Evolutionary conservation across 2,888 invertebrate genomes (phyloP), one percentile per base, ranked within the genome.

Genomic region (Sussaba pulchella): DNA sequence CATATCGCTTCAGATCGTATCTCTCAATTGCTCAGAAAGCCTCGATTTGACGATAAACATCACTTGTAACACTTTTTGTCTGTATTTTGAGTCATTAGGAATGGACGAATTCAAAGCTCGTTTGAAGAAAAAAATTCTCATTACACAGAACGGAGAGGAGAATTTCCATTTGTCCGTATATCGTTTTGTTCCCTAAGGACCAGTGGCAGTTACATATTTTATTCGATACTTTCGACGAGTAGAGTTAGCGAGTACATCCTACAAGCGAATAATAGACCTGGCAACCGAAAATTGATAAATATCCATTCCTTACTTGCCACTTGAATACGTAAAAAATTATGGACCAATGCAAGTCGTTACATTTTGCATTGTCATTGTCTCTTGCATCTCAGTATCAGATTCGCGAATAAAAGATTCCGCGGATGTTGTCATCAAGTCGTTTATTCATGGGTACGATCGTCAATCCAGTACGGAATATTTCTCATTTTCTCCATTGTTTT

Each of bases 401-500:
- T 2, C n/a, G 12, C 1, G 3, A 2, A 31, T 19, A 12, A 19
- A 21, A 19, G 10, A 50, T 66, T 12, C n/a, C 6, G 6, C 21
- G 31, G 12, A 43, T 47, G 12, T 8, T 24, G 21, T 8, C 52
- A 19, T n/a, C 39, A 21, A 52, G 19, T 39, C n/a, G 19, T 66
- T 50, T 10, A 45, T 47, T 36, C n/a, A 12, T 19, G 17, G 5
- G 17, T 8, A 19, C 6, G 36, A 66, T 43, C 19, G 36, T 66
- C 50, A 12, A 39, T 31, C 12, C 39, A 39, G 39, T 14, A 12
- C 10, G 31, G 2, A 31, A 31, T n/a, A 14, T 21, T 9, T 9
- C 36, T 39, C 21, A 67, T 52, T 52, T 54, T 67, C 24, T 14
- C 41, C 54, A 54, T 69, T 41, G 69, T 67, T 36, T 31, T 39